These are phyloP conservation scores for Anodontia alba DNA, from an alignment of 2,888 invertebrate species.

Conservation along the genomic window DNA sequence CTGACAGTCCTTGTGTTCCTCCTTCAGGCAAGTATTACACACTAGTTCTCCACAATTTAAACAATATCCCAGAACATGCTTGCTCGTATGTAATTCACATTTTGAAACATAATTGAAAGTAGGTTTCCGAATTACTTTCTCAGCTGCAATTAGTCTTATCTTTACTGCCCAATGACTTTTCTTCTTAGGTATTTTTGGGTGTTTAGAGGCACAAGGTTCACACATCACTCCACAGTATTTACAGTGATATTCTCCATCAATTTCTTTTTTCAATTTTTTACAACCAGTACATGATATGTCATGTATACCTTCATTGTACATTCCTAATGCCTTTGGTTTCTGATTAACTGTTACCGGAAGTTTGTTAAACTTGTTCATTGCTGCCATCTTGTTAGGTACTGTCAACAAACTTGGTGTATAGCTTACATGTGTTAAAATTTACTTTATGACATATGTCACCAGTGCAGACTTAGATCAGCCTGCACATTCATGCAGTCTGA, in stretches of 20 bases:
- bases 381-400: neutral
- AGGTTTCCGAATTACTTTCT: slow-evolving; percentile 10
- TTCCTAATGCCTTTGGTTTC: slow-evolving; percentile 26
- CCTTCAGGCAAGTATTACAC: slow-evolving; percentile 38
- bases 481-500: no score
- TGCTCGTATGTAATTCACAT: slow-evolving; percentile 41
- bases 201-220: slow-evolving; percentile 49
- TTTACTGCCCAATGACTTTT: slow-evolving; percentile 51
- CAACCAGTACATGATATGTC: slow-evolving; percentile 32
- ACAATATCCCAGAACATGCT: slow-evolving; percentile 44
- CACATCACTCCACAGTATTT: slow-evolving; percentile 53
- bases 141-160: slow-evolving; percentile 24
- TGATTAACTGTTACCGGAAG: neutral
- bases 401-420: no score
- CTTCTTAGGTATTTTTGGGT: slow-evolving; percentile 49
- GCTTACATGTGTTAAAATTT: no score
- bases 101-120: slow-evolving; percentile 36
- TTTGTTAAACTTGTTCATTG: neutral
- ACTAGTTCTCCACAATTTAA: slow-evolving; percentile 44
- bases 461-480: no score
- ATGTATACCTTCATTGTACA: slow-evolving; percentile 31
- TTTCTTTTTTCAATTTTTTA: slow-evolving; percentile 22
- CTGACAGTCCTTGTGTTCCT: slow-evolving; percentile 39
- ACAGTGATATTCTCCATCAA: slow-evolving; percentile 49
- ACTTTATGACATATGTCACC: no score